Base-by-base conservation (phyloP, 2,113 vertebrate species). In the Opisthocomus hoazin region DNA sequence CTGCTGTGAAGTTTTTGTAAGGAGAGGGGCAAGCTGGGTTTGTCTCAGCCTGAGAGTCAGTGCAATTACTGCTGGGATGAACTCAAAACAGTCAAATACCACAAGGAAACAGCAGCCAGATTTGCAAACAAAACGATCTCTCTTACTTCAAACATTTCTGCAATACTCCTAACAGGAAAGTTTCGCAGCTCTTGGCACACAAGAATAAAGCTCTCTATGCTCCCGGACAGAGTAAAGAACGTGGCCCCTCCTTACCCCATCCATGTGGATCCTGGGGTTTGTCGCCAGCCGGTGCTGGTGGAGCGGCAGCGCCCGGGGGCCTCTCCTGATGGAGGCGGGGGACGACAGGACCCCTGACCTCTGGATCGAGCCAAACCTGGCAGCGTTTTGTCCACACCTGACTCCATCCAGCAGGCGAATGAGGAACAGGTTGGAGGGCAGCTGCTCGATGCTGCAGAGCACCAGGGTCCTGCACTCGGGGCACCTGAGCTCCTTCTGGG, bases 341-440 rank as follows among this genome's bases (percentile, higher is more conserved):
- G 94, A 89, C 24, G 97, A 87, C 79, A 98, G 93, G 50, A 92
- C 63, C 16, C 97, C 81, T 0, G 98, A 96, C 91, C 97, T 97
- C 93, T 90, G 95, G 15, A 97, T 89, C 1, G 98, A 98, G 43
- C 97, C 97, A 34, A 94, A 97, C 94, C 96, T 97, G 86, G 68
- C 12, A 3, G 89, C 22, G 37, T 88, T 97, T 57, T 96, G 98
- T 1, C 98, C 98, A 0, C 93, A 95, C 43, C 94, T 89, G 80
- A 99, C 97, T 16, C 98, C 97, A 88, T 99, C 98, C 94, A 99
- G 96, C 26, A 99, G 98, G 54, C 98, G 98, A 41, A 99, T 97
- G 41, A 99, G 97, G 88, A 99, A 97, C 89, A 98, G 95, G 97
- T 99, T 99, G 48, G 98, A 97, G 4, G 99, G 99, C 70, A 99